Conservation (phyloP, 2,113 vertebrate species). For the Haemorhous mexicanus region DNA sequence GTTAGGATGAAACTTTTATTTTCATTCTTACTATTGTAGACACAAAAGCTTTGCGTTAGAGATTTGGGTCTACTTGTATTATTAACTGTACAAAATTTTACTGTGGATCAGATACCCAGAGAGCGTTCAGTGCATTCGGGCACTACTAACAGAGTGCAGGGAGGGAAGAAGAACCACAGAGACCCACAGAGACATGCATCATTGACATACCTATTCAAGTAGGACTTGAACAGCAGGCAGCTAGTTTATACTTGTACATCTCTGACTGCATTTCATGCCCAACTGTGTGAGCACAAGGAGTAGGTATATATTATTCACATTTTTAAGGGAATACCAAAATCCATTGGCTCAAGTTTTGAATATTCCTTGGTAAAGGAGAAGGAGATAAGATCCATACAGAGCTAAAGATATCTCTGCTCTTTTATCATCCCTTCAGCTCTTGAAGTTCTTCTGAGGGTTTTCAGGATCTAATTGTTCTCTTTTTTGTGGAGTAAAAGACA, state of each 20-base stretch:
- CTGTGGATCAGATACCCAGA: not conserved
- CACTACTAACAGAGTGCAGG: not conserved
- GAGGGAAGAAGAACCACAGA: not conserved
- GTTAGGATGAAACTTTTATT: not conserved
- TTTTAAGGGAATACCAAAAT: not conserved
- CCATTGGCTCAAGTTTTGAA: not conserved
- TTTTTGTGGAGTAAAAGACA: not conserved
- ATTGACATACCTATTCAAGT: not conserved
- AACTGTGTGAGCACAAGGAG: not conserved
- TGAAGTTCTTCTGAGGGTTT: not conserved
- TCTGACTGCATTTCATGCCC: constrained; percentile 11
- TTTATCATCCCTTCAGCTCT: not conserved
- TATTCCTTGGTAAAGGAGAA: not conserved
- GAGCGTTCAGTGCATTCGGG: rapidly evolving
- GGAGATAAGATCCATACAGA: not conserved
- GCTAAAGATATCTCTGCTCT: not conserved
- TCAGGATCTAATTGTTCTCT: not conserved
- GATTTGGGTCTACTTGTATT: not conserved
- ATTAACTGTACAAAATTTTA: not conserved
- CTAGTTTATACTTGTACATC: not conserved
- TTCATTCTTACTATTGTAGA: not conserved
- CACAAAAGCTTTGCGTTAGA: not conserved
- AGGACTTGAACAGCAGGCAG: constrained; percentile 25
- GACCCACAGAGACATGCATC: not conserved
- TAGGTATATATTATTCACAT: not conserved